A percentile compares a stretch with the other conserved stretches of the same genome.
Conservation (phyloP, 1,140 invertebrate genomes). For the Pectinophora gossypiella region DNA sequence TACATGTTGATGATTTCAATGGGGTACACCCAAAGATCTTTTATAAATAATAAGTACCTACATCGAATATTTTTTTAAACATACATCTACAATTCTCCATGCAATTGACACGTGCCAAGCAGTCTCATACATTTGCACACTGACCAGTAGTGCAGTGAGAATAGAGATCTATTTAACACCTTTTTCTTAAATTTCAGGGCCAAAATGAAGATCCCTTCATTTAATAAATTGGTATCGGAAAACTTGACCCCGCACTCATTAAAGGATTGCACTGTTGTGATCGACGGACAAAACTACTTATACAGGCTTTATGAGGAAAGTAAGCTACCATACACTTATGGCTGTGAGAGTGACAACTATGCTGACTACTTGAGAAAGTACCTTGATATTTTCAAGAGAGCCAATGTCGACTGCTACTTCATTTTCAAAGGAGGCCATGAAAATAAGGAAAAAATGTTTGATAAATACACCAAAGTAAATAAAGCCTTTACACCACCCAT, state of each 20-base stretch:
- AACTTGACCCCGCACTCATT: constrained; percentile 2
- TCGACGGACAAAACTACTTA: constrained; percentile 41
- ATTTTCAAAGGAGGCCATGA: constrained; percentile 40
- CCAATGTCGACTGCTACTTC: constrained; percentile 39
- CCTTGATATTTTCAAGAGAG: constrained; percentile 27
- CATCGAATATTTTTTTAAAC: too few relatives aligned
- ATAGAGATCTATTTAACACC: too few relatives aligned
- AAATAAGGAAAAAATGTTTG: neutral
- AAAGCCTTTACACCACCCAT: constrained; percentile 12
- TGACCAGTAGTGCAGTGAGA: too few relatives aligned
- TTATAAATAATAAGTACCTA: too few relatives aligned
- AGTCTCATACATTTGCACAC: too few relatives aligned
- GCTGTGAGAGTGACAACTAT: constrained; percentile 29
- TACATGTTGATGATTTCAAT: too few relatives aligned
- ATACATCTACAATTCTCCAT: too few relatives aligned
- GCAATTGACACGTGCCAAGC: too few relatives aligned
- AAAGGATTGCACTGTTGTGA: constrained; percentile 25
- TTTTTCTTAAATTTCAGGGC: neutral
- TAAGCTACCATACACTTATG: constrained; percentile 16
- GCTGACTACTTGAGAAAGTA: constrained; percentile 23
- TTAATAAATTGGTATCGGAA: neutral
- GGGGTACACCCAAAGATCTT: too few relatives aligned
- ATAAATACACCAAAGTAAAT: neutral
- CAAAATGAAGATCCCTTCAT: neutral
- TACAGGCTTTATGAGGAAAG: constrained; percentile 21